Conservation (phyloP, 2,113 vertebrate genomes). For the Bothrops jararaca region DNA sequence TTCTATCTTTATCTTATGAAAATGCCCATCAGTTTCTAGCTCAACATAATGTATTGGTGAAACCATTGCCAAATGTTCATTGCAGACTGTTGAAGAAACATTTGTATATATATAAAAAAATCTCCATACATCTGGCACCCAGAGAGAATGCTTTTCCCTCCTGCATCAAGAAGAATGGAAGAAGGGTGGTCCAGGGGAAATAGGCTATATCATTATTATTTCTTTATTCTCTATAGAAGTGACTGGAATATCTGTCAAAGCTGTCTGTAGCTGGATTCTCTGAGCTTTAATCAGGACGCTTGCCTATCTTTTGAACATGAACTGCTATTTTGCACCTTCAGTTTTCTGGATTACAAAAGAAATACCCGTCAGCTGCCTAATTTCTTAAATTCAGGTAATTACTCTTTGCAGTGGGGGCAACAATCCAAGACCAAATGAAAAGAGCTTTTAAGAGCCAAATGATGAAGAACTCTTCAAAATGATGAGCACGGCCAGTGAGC, state of each 20-base stretch:
- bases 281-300: not conserved
- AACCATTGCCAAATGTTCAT: not conserved
- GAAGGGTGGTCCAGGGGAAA: not conserved
- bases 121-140: not conserved
- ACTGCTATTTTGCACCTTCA: not conserved
- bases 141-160: not conserved
- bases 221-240: not conserved
- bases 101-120: not conserved
- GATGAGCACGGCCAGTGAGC: not conserved
- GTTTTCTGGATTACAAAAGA: not conserved
- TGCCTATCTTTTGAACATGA: not conserved
- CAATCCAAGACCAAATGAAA: slow-evolving; percentile 13
- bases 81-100: not conserved
- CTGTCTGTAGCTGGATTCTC: not conserved
- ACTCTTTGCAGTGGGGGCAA: not conserved
- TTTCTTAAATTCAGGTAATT: slow-evolving; percentile 20
- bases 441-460: slow-evolving; percentile 8
- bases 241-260: not conserved
- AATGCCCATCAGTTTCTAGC: not conserved
- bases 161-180: not conserved
- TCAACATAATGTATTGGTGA: not conserved
- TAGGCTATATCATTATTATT: not conserved
- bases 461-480: slow-evolving; percentile 21
- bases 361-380: not conserved
- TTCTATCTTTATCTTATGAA: not conserved